A percentile compares a stretch with the other conserved stretches of the same genome.
These are phyloP conservation scores for Brachionus sp. DNA, from an alignment of 1,140 invertebrate genomes.

Conservation along the genomic window DNA sequence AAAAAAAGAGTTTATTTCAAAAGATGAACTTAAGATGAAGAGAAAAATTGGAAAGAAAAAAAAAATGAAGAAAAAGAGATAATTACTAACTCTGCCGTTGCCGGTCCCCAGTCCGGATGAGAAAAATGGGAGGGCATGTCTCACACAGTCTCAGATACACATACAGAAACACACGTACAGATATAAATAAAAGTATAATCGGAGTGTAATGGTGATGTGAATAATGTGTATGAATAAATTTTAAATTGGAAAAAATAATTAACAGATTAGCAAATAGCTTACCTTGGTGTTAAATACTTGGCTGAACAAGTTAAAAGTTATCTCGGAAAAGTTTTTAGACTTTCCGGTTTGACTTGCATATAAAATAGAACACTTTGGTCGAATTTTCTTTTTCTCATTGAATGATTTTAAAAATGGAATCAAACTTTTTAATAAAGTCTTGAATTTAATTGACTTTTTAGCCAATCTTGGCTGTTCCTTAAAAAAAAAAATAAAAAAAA, in stretches of 20 bases:
- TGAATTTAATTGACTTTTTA: slow-evolving; percentile 86
- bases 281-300: slow-evolving; percentile 91
- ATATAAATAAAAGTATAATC: too few relatives aligned
- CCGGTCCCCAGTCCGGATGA: too few relatives aligned
- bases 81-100: too few relatives aligned
- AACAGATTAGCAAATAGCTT: slow-evolving; percentile 51
- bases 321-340: slow-evolving; percentile 86
- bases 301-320: slow-evolving; percentile 80
- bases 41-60: too few relatives aligned
- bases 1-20: too few relatives aligned
- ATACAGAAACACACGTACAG: too few relatives aligned
- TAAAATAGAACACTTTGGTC: slow-evolving; percentile 86
- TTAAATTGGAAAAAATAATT: background rate
- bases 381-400: slow-evolving; percentile 79
- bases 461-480: slow-evolving; percentile 75
- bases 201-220: too few relatives aligned
- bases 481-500: background rate
- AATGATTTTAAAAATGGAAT: slow-evolving; percentile 94
- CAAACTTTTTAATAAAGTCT: slow-evolving; percentile 71
- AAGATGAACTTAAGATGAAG: too few relatives aligned
- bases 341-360: slow-evolving; percentile 93
- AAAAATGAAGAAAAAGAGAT: too few relatives aligned
- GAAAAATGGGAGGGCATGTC: too few relatives aligned
- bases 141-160: too few relatives aligned
- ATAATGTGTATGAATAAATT: background rate